Conservation (phyloP, 2,888 invertebrate genomes). For the Zygaena filipendulae region DNA sequence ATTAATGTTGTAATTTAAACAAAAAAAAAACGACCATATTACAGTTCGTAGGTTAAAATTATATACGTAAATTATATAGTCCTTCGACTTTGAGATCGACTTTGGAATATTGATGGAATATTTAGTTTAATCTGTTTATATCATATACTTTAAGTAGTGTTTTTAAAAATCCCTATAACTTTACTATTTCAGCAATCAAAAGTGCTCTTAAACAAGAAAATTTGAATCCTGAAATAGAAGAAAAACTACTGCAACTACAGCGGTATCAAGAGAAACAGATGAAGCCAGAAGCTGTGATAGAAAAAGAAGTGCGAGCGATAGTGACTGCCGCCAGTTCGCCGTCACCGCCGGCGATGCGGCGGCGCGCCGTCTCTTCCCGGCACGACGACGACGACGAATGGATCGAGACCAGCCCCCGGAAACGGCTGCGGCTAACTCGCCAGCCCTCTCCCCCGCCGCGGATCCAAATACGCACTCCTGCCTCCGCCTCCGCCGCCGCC, state of each 20-base stretch:
- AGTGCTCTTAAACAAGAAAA: conserved; percentile 93
- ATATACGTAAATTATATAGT: too few species aligned
- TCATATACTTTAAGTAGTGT: conserved; percentile 4
- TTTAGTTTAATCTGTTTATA: not conserved
- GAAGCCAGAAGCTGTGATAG: conserved; percentile 64
- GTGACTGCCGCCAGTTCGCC: conserved; percentile 24
- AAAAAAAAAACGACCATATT: too few species aligned
- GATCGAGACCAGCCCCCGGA: conserved; percentile 45
- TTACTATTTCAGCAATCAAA: conserved; percentile 87
- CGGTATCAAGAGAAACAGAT: conserved; percentile 84
- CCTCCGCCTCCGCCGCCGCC: conserved; percentile 35
- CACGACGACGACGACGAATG: conserved; percentile 56
- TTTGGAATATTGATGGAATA: too few species aligned
- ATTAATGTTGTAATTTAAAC: too few species aligned
- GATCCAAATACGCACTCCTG: conserved; percentile 21
- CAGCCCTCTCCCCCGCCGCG: conserved; percentile 16
- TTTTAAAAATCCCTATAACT: too few species aligned
- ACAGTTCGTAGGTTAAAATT: too few species aligned
- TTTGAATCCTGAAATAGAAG: conserved; percentile 91
- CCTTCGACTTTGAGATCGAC: too few species aligned
- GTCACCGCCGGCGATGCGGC: conserved; percentile 34
- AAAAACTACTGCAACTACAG: conserved; percentile 88
- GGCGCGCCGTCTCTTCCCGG: conserved; percentile 32
- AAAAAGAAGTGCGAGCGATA: conserved; percentile 39
- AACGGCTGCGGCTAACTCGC: conserved; percentile 27